Percentiles rank a stretch among this genome's conserved stretches.
phyloP scores from a whole-genome alignment of 64 coral and sea anemone genomes.

The Hydrozoanthus tunicans region DNA sequence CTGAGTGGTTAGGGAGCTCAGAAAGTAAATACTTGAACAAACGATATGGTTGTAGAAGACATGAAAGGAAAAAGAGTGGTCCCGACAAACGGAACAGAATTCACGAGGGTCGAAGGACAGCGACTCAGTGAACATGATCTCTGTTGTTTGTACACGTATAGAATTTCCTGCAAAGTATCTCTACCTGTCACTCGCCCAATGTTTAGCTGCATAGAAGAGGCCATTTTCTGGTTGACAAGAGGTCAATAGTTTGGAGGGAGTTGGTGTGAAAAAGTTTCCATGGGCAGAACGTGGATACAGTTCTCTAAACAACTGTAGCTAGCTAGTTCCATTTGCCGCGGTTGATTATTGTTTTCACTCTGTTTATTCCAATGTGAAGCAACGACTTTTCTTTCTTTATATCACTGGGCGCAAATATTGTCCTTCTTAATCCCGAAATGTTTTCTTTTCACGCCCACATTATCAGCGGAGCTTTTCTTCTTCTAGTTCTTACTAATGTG shows the following conservation, averaged over 20 bases:
- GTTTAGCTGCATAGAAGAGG: background rate
- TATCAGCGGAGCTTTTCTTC: slow-evolving; percentile 22
- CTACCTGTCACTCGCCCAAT: background rate
- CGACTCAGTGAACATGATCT: slow-evolving; percentile 39
- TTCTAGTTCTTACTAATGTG: slow-evolving; percentile 19
- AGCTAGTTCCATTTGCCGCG: background rate
- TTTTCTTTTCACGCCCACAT: slow-evolving; percentile 45
- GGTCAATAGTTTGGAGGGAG: background rate
- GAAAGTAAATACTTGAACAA: background rate
- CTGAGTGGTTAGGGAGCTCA: background rate
- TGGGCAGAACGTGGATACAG: background rate
- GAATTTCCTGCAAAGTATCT: slow-evolving; percentile 12
- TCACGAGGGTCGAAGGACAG: background rate
- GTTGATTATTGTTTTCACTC: background rate
- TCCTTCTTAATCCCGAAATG: slow-evolving; percentile 46
- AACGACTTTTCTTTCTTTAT: background rate
- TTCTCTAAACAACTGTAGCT: no score
- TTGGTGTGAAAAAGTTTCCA: background rate
- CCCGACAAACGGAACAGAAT: background rate
- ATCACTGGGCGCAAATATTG: background rate
- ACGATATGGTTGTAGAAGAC: background rate
- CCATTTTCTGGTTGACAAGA: background rate
- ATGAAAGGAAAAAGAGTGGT: background rate
- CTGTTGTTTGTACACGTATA: background rate
- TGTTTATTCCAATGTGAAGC: no score